phyloP scores from a whole-genome alignment of 2,888 invertebrate genomes.

The Polyploca ridens region DNA sequence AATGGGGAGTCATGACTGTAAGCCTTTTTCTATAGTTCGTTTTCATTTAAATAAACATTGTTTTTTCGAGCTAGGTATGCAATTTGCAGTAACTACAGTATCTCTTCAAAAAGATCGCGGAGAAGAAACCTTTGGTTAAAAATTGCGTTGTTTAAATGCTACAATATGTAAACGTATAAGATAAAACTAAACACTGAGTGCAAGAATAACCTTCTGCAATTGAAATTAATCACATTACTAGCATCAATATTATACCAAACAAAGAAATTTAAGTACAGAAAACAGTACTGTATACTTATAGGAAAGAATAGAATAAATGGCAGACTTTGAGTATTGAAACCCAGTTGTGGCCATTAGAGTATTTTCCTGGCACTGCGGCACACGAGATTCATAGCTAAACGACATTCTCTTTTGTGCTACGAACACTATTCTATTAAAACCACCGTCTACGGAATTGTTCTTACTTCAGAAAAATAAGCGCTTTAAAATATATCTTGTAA shows the following conservation, averaged over 20 bases:
- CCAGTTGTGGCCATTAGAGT: conserved; percentile 22
- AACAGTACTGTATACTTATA: background rate
- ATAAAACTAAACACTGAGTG: too few relatives aligned
- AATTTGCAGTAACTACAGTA: too few relatives aligned
- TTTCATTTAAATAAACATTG: too few relatives aligned
- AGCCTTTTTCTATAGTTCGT: too few relatives aligned
- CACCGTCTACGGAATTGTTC: conserved; percentile 22
- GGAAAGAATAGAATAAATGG: background rate
- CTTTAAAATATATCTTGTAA: conserved; percentile 11
- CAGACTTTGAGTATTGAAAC: conserved; percentile 13
- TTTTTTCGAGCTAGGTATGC: too few relatives aligned
- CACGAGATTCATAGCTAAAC: conserved; percentile 18
- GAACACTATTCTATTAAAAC: conserved; percentile 31
- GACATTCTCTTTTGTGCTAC: conserved; percentile 25
- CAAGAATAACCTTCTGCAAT: too few relatives aligned
- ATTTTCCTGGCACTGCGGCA: conserved; percentile 10
- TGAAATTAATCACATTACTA: too few relatives aligned
- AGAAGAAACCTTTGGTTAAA: too few relatives aligned
- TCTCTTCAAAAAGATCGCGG: too few relatives aligned
- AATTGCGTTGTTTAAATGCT: too few relatives aligned
- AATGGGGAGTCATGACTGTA: too few relatives aligned
- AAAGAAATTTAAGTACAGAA: background rate
- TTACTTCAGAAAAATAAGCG: conserved; percentile 16
- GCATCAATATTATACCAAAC: background rate
- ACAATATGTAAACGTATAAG: too few relatives aligned